Conservation (phyloP, 1,140 invertebrate genomes). For the Thalassaphorura encarpata region DNA sequence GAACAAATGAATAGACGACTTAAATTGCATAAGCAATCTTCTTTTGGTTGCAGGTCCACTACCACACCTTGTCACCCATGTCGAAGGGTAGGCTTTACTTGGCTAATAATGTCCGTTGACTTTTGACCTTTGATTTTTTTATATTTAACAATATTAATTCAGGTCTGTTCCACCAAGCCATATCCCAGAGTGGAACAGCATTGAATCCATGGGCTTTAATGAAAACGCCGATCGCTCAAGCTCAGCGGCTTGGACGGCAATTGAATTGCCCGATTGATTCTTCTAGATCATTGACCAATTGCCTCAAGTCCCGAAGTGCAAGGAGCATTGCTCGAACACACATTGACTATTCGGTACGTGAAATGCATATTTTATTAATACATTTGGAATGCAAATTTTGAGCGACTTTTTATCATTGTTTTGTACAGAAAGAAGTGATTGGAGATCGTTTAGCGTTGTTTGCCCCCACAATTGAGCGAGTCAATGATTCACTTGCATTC, state of each 20-base stretch:
- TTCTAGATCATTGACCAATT: conserved; percentile 13
- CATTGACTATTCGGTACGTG: conserved; percentile 19
- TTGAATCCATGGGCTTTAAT: conserved; percentile 20
- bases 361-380: no score
- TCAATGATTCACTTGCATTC: conserved; percentile 16
- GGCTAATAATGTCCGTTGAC: background rate
- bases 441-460: conserved; percentile 9
- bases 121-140: no score
- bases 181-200: conserved; percentile 17
- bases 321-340: conserved; percentile 15
- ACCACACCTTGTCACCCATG: conserved; percentile 28
- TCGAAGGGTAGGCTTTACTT: conserved; percentile 22
- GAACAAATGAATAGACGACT: conserved; percentile 38
- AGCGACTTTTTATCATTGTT: background rate
- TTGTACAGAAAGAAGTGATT: conserved; percentile 4
- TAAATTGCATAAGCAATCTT: background rate
- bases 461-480: conserved; percentile 14
- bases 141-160: background rate
- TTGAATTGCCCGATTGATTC: conserved; percentile 20
- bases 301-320: conserved; percentile 19
- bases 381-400: background rate
- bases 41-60: conserved; percentile 34
- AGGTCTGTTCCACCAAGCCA: conserved; percentile 20
- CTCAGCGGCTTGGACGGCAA: conserved; percentile 7
- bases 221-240: conserved; percentile 5